Base-by-base conservation (phyloP, 2,797 vertebrate genomes). In the Squalus acanthias region DNA sequence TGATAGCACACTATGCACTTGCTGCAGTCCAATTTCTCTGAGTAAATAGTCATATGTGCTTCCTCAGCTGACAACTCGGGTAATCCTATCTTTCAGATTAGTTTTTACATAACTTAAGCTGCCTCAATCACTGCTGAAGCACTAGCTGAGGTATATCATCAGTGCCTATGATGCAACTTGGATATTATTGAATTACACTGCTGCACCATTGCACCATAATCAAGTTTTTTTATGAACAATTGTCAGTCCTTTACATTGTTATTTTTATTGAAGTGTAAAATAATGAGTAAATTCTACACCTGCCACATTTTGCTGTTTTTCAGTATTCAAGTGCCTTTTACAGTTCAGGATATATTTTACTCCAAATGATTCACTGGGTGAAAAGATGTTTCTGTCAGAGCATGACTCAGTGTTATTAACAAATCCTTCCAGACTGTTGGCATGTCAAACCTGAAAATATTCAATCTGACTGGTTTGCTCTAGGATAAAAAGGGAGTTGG, bases 401-500 rank as follows among this genome's bases (percentile, higher is more conserved):
- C 33, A 13, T 95, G 70, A 95, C 50, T 95, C 70, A 76, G 12
- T 33, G 65, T 76, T n/a, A 76, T 76, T 57, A 95, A 26, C 50
- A 76, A 95, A 53, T 39, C 50, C 50, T 76, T 76, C 50, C 94
- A 95, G 94, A 72, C 17, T 60, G 26, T 9, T 76, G 94, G 67
- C 22, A 57, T 33, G 70, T 95, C 94, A 95, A 95, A 74, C 5
- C 29, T 95, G 29, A 57, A 95, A 76, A 33, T 95, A 95, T 50
- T 95, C 67, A 95, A 95, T 76, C 69, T 95, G 94, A 95, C 94
- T 57, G 50, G 70, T 33, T 95, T 76, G 70, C 70, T 95, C 15
- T 17, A 60, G 70, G 94, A 76, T 60, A 10, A 53, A 76, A 76
- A 76, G 69, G 29, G 69, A 76, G 94, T 95, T 95, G 70, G 29